Percentiles rank a stretch among this genome's conserved stretches.
phyloP scores from a whole-genome alignment of 92 coral and sea anemone species.

The Chrysogorgia sp. region DNA sequence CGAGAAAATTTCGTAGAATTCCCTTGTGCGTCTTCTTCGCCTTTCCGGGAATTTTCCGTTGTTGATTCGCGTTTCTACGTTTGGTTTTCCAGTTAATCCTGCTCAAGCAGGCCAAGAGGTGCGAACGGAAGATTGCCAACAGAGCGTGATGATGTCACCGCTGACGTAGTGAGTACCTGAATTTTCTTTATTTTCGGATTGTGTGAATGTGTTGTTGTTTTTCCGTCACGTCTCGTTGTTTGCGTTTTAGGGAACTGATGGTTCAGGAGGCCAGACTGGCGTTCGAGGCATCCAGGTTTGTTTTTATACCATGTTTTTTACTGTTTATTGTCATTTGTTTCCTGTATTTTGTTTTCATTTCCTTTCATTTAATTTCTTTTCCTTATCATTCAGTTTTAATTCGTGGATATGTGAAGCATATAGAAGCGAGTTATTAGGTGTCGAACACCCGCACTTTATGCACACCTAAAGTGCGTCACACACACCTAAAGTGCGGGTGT shows the following conservation, averaged over 20 bases:
- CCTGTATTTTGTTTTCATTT: background rate
- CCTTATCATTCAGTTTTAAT: background rate
- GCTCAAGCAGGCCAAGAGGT: slow-evolving; percentile 35
- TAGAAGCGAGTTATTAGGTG: too few relatives aligned
- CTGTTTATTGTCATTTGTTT: too few relatives aligned
- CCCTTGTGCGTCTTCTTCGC: slow-evolving; percentile 23
- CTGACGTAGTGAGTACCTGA: slow-evolving; percentile 26
- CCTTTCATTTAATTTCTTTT: background rate
- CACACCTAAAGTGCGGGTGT: too few relatives aligned
- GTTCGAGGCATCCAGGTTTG: slow-evolving; percentile 15
- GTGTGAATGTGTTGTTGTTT: background rate
- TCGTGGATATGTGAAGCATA: too few relatives aligned
- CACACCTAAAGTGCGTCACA: too few relatives aligned
- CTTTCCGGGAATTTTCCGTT: background rate
- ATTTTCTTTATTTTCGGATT: background rate
- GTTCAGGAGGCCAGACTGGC: slow-evolving; percentile 17
- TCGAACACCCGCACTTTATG: too few relatives aligned
- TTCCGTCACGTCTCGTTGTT: background rate
- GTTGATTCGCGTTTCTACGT: slow-evolving; percentile 7
- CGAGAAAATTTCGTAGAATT: background rate
- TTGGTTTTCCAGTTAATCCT: slow-evolving; percentile 45
- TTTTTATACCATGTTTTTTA: background rate
- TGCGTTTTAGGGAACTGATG: slow-evolving; percentile 21
- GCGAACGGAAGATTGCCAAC: slow-evolving; percentile 7
- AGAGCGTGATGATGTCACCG: slow-evolving; percentile 8